Conservation (phyloP, 30 jellyfish, hydroid and myxozoan genomes). For the Rhopilema esculentum region DNA sequence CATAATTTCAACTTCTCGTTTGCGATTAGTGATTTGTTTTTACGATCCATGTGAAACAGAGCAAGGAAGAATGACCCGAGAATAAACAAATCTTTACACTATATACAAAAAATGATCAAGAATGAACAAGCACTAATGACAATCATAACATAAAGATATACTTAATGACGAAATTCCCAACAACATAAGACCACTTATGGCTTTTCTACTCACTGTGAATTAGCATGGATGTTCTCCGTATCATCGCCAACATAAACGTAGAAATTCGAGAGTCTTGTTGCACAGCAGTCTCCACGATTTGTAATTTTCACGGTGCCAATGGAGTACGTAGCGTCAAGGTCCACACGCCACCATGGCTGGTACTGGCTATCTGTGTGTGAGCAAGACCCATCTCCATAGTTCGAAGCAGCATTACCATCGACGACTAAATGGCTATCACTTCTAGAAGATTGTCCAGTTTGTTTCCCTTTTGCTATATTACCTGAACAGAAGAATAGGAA, state of each 20-base stretch:
- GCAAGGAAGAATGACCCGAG: too few species aligned
- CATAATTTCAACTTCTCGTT: too few species aligned
- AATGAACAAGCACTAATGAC: too few species aligned
- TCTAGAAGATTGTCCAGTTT: not conserved
- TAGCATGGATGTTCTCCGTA: not conserved
- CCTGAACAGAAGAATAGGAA: not conserved
- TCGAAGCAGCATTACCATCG: slow-evolving; percentile 1
- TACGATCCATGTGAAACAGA: too few species aligned
- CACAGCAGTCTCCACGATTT: not conserved
- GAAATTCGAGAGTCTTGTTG: slow-evolving; percentile 9
- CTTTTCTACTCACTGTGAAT: not conserved
- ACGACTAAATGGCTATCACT: not conserved
- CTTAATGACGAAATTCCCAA: too few species aligned
- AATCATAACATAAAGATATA: too few species aligned
- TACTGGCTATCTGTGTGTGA: not conserved
- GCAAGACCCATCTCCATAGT: not conserved
- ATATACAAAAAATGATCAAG: too few species aligned
- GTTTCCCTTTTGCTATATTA: slow-evolving; percentile 3
- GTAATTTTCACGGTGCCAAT: slow-evolving; percentile 28
- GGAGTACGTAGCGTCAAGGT: slow-evolving; percentile 11
- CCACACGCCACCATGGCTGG: slow-evolving; percentile 30
- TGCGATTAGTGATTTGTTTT: too few species aligned
- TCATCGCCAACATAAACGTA: slow-evolving; percentile 18
- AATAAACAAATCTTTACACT: too few species aligned
- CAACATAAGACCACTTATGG: not conserved